Percentiles rank a stretch among this genome's conserved stretches.
These are phyloP conservation scores for Leptopilina myrica DNA, from an alignment of 2,888 invertebrate genomes.

Conservation along the genomic window DNA sequence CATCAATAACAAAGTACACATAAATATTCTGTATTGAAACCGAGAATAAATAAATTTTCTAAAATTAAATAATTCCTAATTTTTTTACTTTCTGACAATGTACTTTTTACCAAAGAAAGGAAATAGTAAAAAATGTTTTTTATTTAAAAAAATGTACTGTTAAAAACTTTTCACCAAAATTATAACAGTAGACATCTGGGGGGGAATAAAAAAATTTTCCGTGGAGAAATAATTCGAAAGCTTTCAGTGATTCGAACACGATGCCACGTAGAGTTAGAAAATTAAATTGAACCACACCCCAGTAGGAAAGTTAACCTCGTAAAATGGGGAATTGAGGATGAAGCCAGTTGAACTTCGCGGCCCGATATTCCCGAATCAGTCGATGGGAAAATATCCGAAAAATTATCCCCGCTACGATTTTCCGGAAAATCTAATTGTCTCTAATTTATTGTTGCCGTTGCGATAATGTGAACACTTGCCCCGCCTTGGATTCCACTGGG, in stretches of 20 bases:
- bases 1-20: no score
- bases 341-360: background rate
- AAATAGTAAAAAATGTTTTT: no score
- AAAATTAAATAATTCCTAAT: no score
- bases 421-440: slow-evolving; percentile 12
- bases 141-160: no score
- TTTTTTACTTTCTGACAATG: no score
- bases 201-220: background rate
- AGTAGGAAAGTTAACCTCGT: slow-evolving; percentile 1
- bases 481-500: slow-evolving; percentile 10
- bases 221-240: background rate
- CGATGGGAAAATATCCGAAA: slow-evolving; percentile 12
- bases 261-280: slow-evolving; percentile 3
- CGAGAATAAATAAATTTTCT: no score
- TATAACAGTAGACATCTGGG: background rate
- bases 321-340: background rate
- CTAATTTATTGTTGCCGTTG: slow-evolving; percentile 21
- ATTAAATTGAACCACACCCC: slow-evolving; percentile 8
- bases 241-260: background rate
- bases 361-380: slow-evolving; percentile 4
- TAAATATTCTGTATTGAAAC: no score
- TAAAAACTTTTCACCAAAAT: background rate
- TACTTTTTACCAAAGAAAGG: no score
- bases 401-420: background rate
- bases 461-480: background rate